Evolutionary conservation across 2,113 vertebrate genomes (phyloP).

Genomic region (Pleuronectes platessa): DNA sequence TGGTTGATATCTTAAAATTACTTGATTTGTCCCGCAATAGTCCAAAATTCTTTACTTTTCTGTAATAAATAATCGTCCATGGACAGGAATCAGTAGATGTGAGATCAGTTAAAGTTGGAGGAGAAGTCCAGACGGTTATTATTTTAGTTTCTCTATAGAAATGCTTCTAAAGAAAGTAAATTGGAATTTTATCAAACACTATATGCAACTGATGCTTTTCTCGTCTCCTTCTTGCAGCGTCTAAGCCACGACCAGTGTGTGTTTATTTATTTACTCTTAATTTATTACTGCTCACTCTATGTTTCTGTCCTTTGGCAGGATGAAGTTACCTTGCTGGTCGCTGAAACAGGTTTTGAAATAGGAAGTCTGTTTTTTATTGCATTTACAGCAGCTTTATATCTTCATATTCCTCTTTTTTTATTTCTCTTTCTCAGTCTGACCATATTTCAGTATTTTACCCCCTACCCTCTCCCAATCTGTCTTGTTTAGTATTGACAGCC

Average conservation of each 20-base stretch:
- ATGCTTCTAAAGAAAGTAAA: background rate
- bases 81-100: background rate
- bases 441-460: constrained; percentile 54
- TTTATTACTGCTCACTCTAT: constrained; percentile 6
- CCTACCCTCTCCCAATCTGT: constrained; percentile 25
- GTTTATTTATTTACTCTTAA: background rate
- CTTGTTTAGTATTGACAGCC: constrained; percentile 17
- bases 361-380: constrained; percentile 38
- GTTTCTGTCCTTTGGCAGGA: constrained; percentile 8
- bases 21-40: too few species aligned
- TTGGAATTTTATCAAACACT: background rate
- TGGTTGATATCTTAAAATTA: too few species aligned
- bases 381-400: constrained; percentile 39
- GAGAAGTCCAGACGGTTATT: background rate
- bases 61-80: background rate
- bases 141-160: background rate
- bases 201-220: background rate
- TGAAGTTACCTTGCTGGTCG: background rate
- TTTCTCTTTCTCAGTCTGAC: constrained; percentile 27
- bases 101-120: background rate
- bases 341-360: constrained; percentile 28
- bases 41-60: too few species aligned
- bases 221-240: background rate
- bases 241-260: background rate
- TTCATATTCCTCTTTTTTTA: constrained; percentile 37